Base-by-base conservation (phyloP, 2,113 vertebrate genomes). In the Acrocephalus kingi region DNA sequence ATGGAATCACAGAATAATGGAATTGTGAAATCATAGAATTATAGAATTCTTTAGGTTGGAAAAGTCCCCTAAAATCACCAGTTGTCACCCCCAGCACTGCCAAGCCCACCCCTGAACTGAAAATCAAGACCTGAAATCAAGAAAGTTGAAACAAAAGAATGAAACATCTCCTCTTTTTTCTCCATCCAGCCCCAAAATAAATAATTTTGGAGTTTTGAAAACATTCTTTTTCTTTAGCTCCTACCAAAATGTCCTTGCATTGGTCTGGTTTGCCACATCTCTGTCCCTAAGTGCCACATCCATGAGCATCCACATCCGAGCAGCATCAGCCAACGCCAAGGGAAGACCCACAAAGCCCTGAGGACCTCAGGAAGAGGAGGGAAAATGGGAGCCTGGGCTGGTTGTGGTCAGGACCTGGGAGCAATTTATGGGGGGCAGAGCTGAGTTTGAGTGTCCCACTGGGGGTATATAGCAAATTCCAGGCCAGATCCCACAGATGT, bases 371-470 rank as follows among this genome's bases (percentile, higher is more conserved):
- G 12, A 48, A 59, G 39, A 76, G 19, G 25, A 85, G 21, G 10
- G 25, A 25, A 56, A 78, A 54, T 21, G 4, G 18, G 28, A 85
- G 9, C 6, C 4, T 6, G 4, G 35, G 55, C 51, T 64, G 31
- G 17, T 3, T 8, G 2, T 46, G 33, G 28, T 52, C 27, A 83
- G 68, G 48, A 37, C 69, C 93, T 25, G 31, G 88, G 55, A 75
- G 71, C 33, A 94, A 59, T 96, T 58, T 54, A 4, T 2, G 14
- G 2, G 37, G 56, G 48, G 45, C 58, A 96, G 96, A 97, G 89
- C n/a, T 95, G 96, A 95, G 93, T 56, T 8, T 13, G 4, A 92
- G 91, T 49, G 46, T 76, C 96, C 96, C 93, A 93, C 85, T 75
- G 75, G 92, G 81, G n/a, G 90, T 33, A 10, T 4, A 30, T 89